Evolutionary conservation across 2,888 invertebrate genomes (phyloP), one percentile per base, ranked within the genome.

Genomic region (Galerucella nymphaeae): DNA sequence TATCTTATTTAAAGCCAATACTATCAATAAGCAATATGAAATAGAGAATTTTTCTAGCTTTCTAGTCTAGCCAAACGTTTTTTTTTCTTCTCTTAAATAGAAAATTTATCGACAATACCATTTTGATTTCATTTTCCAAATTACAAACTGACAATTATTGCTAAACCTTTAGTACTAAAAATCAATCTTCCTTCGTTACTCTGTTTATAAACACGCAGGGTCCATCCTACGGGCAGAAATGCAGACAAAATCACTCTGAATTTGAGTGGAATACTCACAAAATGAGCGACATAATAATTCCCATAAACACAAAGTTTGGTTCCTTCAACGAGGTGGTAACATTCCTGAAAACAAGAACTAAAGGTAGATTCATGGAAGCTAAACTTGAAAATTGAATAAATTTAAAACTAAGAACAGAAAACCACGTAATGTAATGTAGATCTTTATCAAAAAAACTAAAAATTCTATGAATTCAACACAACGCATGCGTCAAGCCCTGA

Each of bases 281-380:
- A 77, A 73, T 61, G 80, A 82, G 81, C 80, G 78, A 73, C 75
- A 79, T 78, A 79, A 78, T 77, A 76, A 74, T 75, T 77, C 75
- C 78, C 75, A 69, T 45, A 23, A 10, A 61, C 48, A 77, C 69
- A 69, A 64, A 50, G 42, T 53, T 48, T 59, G 66, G 63, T 69
- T 66, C 57, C 61, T 78, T 85, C 85, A 85, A 79, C 84, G 85
- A 66, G 85, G 85, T 69, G 85, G 85, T 64, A 84, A 81, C 79
- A 84, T 76, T 78, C 83, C 84, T 84, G 71, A 66, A 77, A 80
- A 63, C 66, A 64, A 16, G 57, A 11, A 20, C 10, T 20, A 62
- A 18, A 20, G 23, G 23, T 23, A 4, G 23, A 23, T 23, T 4
- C 23, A 23, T 23, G 18, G 2, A 59, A 16, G 5, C n/a, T 66